Base-by-base conservation (phyloP, 2,888 invertebrate species). In the Harpalus rufipes region DNA sequence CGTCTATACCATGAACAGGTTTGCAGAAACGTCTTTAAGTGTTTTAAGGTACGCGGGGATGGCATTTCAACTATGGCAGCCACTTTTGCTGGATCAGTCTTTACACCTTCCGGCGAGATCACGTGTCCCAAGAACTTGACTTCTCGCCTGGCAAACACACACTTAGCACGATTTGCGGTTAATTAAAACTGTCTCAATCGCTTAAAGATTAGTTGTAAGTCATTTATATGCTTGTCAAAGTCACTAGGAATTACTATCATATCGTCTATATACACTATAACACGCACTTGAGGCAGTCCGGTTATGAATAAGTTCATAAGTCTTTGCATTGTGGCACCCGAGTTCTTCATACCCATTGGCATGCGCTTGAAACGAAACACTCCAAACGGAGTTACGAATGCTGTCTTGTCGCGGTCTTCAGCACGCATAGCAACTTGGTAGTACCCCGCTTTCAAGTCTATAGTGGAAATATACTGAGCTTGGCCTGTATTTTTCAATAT, bases 401-500 rank as follows among this genome's bases (percentile, higher is more conserved):
- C 32, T 12, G 72, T 72, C 16, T 72, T 72, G 39, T 72, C 72
- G 6, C 78, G 78, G n/a, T 78, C 78, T 21, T 21, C 7, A 16
- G 44, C 21, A 2, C 56, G n/a, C n/a, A 78, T 56, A 2, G 8
- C n/a, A 14, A 78, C 56, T 56, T 78, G 78, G 0, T 14, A 21
- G n/a, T 78, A 78, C 0, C 78, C 78, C 4, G 78, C n/a, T 7
- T 21, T 5, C 21, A 78, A 78, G 78, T 78, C 78, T 7, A 78
- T 78, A 1, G 56, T 78, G 0, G 78, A 16, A 51, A 78, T 78
- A 7, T 72, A 72, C 5, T 10, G 2, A 0, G 86, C 39, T 39
- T 7, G 32, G 7, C 7, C 4, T 4, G 78, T 56, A n/a, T n/a
- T n/a, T 0, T 78, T 14, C 8, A 78, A 12, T 32, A 78, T n/a